Base-by-base conservation (phyloP, 2,113 vertebrate species). In the Rana temporaria region DNA sequence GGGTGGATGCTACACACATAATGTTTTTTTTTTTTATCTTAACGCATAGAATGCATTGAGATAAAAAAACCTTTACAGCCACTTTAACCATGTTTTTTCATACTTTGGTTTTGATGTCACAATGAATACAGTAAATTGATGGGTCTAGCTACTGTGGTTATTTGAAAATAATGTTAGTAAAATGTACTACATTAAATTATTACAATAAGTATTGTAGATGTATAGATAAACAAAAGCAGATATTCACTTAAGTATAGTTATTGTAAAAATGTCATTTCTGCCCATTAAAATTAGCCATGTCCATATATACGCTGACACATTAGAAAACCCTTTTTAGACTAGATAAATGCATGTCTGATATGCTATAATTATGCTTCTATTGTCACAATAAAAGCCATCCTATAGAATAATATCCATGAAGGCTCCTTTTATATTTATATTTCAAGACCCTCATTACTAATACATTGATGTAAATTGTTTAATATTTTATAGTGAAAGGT, bases 151-250 rank as follows among this genome's bases (percentile, higher is more conserved):
- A 62, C n/a, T 62, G 59, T 22, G 60, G 60, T 26, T 60, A 75
- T 75, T 38, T 15, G 30, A 32, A 75, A 75, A 74, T 74, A 62
- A 75, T 56, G 60, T 42, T 75, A 75, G 57, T 42, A 60, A 8
- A 42, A 60, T 63, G 24, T 48, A 63, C 14, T 63, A 14, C 60
- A 15, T 20, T 24, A 26, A 22, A 63, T 26, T 14, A 63, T 15
- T 24, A 63, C 60, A 63, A 63, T 63, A 63, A 63, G 26, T 26
- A 22, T 63, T 24, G 60, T 22, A 15, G 15, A 57, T 60, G 32
- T 38, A 22, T n/a, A 12, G 16, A 12, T 22, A 38, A 62, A 60
- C 30, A 75, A 32, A 75, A 32, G n/a, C 15, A 59, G 60, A 42
- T 62, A 62, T 74, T 5, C 19, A 75, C 17, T n/a, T 75, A 62